phyloP scores from a whole-genome alignment of 2,113 vertebrate species.

The Grammomys surdaster region DNA sequence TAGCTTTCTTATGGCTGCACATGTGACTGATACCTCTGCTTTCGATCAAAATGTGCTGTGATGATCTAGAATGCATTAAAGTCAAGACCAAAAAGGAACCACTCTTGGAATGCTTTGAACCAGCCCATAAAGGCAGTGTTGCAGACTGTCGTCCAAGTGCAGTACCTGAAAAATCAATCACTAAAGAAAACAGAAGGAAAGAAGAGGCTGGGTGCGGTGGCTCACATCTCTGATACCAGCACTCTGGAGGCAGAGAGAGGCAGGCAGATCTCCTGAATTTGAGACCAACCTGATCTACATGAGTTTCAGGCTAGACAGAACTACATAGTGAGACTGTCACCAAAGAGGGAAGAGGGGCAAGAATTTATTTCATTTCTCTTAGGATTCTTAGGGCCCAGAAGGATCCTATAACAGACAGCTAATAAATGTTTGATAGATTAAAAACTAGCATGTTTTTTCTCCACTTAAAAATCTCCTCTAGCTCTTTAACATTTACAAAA shows the following conservation, averaged over 20 bases:
- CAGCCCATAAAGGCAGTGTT: background rate
- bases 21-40: background rate
- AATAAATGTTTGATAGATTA: conserved; percentile 18
- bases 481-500: background rate
- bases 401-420: background rate
- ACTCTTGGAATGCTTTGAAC: conserved; percentile 2
- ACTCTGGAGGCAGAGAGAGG: background rate
- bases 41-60: background rate
- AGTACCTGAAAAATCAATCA: conserved; percentile 46
- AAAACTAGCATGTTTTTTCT: background rate
- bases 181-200: conserved; percentile 35
- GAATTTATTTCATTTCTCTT: conserved; percentile 39
- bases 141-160: background rate
- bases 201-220: background rate
- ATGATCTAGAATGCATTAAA: background rate
- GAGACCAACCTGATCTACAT: background rate
- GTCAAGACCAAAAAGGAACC: background rate
- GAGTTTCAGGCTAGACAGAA: background rate
- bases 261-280: background rate
- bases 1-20: background rate
- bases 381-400: conserved; percentile 30
- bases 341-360: background rate
- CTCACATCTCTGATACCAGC: background rate
- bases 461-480: conserved; percentile 58
- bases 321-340: background rate